Conservation (phyloP, 2,113 vertebrate species). For the Glaucomys volans region DNA sequence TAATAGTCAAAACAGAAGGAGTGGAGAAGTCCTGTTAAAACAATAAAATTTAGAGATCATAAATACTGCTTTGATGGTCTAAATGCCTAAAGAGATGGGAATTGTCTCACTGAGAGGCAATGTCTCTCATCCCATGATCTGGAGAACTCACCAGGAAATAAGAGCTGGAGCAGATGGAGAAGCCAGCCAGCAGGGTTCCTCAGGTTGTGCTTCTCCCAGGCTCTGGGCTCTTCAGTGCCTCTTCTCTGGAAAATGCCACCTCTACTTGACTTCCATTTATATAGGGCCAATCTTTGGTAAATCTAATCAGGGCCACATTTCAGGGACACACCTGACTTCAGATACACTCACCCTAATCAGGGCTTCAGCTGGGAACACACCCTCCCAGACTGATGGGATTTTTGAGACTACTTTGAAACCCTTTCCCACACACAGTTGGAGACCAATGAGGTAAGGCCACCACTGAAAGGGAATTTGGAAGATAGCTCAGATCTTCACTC, state of each 20-base stretch:
- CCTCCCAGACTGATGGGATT: too few relatives aligned
- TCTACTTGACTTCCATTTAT: too few relatives aligned
- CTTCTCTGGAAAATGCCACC: background rate
- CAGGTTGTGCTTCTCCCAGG: background rate
- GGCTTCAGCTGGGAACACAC: background rate
- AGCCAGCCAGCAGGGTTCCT: too few relatives aligned
- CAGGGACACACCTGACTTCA: background rate
- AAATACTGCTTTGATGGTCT: too few relatives aligned
- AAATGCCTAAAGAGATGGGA: background rate
- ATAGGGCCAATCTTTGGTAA: background rate
- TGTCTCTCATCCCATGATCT: background rate
- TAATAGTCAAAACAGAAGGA: too few relatives aligned
- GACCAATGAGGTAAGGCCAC: background rate
- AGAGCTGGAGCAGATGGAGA: too few relatives aligned
- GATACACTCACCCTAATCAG: background rate
- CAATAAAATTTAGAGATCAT: too few relatives aligned
- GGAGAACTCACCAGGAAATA: background rate
- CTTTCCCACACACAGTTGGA: background rate
- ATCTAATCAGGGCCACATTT: background rate
- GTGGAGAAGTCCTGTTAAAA: too few relatives aligned
- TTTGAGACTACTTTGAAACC: background rate
- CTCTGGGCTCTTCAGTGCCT: background rate
- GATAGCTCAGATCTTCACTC: background rate
- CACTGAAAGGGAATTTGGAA: background rate
- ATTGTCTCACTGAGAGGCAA: background rate